Evolutionary conservation across 2,113 vertebrate genomes (phyloP).

Genomic region (Apistogramma diplotaenia): DNA sequence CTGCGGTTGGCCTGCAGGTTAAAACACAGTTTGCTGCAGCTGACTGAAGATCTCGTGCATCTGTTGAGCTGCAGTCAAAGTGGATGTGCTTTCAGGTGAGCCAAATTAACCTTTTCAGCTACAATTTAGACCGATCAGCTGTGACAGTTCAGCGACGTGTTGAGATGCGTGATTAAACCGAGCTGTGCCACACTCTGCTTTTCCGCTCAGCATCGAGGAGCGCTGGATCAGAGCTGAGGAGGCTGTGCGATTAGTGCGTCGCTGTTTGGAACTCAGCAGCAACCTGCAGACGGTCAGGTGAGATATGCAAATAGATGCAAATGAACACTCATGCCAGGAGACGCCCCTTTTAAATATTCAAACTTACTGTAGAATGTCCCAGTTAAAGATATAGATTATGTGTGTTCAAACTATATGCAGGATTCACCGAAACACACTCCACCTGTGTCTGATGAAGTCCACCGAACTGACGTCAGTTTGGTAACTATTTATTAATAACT

Average conservation of each 20-base stretch:
- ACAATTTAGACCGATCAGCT: background rate
- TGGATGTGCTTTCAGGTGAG: constrained; percentile 42
- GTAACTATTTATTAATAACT: constrained; percentile 3
- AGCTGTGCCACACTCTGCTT: background rate
- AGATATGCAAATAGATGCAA: background rate
- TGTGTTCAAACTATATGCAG: constrained; percentile 1
- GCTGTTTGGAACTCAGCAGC: constrained; percentile 41
- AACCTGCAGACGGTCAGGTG: constrained; percentile 50
- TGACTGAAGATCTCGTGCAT: constrained; percentile 42
- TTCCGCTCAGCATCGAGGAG: constrained; percentile 51
- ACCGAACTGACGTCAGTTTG: background rate
- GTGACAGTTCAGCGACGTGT: background rate
- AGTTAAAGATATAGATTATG: background rate
- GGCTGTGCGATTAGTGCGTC: constrained; percentile 31
- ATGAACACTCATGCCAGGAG: background rate
- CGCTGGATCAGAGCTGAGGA: constrained; percentile 37
- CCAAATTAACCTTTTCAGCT: fast-evolving
- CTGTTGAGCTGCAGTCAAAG: background rate
- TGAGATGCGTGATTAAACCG: background rate
- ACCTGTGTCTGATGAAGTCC: constrained; percentile 24
- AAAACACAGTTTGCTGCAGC: constrained; percentile 33
- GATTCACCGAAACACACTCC: constrained; percentile 42
- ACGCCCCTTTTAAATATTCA: background rate
- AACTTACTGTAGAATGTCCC: background rate
- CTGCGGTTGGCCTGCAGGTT: constrained; percentile 33